Evolutionary conservation across 2,888 invertebrate species (phyloP), one percentile per base, ranked within the genome.

Genomic region (Leptopilina syphax): DNA sequence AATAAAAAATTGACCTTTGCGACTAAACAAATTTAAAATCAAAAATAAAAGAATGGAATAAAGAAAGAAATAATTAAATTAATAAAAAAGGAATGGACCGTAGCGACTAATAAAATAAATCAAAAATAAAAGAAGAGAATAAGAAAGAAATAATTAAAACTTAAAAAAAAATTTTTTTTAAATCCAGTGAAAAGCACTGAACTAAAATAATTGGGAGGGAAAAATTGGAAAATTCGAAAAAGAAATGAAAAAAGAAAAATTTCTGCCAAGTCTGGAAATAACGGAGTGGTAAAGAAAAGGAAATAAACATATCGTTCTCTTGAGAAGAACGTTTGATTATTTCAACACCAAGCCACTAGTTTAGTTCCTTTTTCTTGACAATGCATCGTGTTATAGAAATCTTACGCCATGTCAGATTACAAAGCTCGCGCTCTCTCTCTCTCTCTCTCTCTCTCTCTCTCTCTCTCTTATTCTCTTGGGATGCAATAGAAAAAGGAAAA

Each of bases 371-470:
- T 41, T 57, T 41, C 73, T 34, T 34, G 24, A 34, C 73, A 57
- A 70, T 34, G 57, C 73, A 57, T 57, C 73, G 57, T 34, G 54
- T 65, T 65, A 27, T 34, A 57, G 73, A 73, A 73, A 73, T 73
- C 73, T 73, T 73, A 57, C 73, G 73, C 73, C 73, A 73, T 73
- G 50, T 70, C 70, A 70, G 70, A 57, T 73, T 73, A 73, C 73
- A 73, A 73, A 73, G 73, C 70, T 47, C 57, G 1, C 57, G 0
- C 47, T 0, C 47, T 47, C 7, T 47, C 9, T 47, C 47, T 47
- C 47, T 34, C 34, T 34, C 47, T 9, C 47, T 9, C 47, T 9
- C 47, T 9, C 47, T 8, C 47, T 0, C 47, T 47, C 7, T 47
- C 9, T 47, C 47, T 47, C 47, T 34, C 34, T 34, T 34, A 3